phyloP scores from a whole-genome alignment of 64 coral and sea anemone genomes.

The Catalaphyllia jardinei region DNA sequence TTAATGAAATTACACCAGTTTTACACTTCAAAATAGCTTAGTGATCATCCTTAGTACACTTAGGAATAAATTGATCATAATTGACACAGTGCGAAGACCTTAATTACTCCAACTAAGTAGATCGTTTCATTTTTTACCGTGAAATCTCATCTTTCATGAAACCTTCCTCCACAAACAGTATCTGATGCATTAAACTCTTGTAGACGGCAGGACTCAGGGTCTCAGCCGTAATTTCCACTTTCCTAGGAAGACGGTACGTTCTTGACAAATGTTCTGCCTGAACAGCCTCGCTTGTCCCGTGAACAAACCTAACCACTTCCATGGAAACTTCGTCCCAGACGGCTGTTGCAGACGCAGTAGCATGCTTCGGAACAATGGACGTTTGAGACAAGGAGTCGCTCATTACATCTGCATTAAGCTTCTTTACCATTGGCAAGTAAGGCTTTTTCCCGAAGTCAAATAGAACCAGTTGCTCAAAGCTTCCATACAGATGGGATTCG shows the following conservation, averaged over 20 bases:
- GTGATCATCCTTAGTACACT: too few relatives aligned
- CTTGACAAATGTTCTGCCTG: conserved; percentile 21
- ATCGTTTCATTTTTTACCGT: conserved; percentile 29
- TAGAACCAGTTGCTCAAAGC: conserved; percentile 76
- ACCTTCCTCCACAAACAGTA: conserved; percentile 77
- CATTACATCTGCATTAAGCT: conserved; percentile 64
- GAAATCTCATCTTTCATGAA: conserved; percentile 70
- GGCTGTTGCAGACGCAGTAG: background rate
- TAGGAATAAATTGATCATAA: too few relatives aligned
- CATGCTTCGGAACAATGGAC: background rate
- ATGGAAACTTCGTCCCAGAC: conserved; percentile 19
- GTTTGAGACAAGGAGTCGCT: background rate
- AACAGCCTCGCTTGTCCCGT: background rate
- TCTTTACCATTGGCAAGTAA: conserved; percentile 54
- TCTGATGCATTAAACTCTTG: conserved; percentile 65
- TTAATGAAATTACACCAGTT: too few relatives aligned
- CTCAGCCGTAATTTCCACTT: background rate
- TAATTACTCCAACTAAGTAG: background rate
- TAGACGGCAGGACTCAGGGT: conserved; percentile 37
- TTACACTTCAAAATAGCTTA: too few relatives aligned
- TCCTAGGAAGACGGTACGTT: background rate
- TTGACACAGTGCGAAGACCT: too few relatives aligned
- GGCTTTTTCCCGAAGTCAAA: conserved; percentile 73
- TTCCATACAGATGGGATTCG: conserved; percentile 33
- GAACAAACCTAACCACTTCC: conserved; percentile 28